Evolutionary conservation across 2,797 vertebrate genomes (phyloP).

Genomic region (Schizopygopsis malacanthus): DNA sequence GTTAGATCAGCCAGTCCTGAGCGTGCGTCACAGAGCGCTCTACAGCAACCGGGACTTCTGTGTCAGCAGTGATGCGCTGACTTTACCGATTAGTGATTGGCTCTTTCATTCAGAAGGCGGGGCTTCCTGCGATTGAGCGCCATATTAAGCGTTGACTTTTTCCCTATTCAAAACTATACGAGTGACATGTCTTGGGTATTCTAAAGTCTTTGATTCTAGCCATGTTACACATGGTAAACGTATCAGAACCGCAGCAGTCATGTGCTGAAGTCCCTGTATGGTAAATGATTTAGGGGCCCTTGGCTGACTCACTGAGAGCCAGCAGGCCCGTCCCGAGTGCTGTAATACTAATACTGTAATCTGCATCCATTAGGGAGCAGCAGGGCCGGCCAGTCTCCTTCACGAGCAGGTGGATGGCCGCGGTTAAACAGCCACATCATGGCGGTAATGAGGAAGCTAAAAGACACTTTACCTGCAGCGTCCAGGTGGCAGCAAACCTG

Average conservation of each 20-base stretch:
- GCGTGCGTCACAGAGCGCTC: too few species aligned
- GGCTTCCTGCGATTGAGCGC: too few species aligned
- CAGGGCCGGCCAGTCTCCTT: slow-evolving; percentile 77
- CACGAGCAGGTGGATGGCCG: slow-evolving; percentile 77
- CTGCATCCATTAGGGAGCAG: slow-evolving; percentile 73
- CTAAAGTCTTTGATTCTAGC: neutral
- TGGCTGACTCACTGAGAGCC: slow-evolving; percentile 66
- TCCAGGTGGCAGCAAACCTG: slow-evolving; percentile 34
- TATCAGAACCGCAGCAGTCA: slow-evolving; percentile 7
- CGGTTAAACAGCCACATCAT: slow-evolving; percentile 72
- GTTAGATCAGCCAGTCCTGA: too few species aligned
- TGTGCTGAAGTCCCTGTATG: neutral
- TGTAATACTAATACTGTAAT: slow-evolving; percentile 80
- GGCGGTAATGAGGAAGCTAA: slow-evolving; percentile 75
- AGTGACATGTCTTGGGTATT: too few species aligned
- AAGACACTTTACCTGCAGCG: slow-evolving; percentile 69
- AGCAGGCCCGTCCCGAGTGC: slow-evolving; percentile 33
- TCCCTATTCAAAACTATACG: too few species aligned
- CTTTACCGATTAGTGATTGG: too few species aligned
- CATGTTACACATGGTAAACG: neutral
- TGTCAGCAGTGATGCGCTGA: too few species aligned
- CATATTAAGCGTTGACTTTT: too few species aligned
- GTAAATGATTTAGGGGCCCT: slow-evolving; percentile 41
- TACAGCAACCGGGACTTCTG: too few species aligned
- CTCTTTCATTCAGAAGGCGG: too few species aligned